A percentile compares a stretch with the other conserved stretches of the same genome.
phyloP scores from a whole-genome alignment of 1,140 invertebrate species.

The Drosophila varians region DNA sequence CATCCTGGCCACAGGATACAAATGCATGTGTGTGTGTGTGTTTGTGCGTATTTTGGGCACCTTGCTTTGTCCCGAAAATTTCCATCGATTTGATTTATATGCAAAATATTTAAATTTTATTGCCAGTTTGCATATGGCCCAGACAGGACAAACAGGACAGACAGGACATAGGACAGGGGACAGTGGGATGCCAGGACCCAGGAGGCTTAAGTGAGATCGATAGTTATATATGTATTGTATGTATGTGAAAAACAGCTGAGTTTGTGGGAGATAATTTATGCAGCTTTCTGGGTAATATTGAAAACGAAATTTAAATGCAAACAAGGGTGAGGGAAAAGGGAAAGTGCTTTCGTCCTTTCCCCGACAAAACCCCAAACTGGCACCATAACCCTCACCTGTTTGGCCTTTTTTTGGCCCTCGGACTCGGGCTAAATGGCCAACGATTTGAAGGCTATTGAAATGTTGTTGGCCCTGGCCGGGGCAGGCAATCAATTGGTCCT shows the following conservation, averaged over 20 bases:
- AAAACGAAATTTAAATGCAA: slow-evolving; percentile 64
- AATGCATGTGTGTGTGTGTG: not conserved
- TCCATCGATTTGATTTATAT: slow-evolving; percentile 80
- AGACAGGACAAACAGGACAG: slow-evolving; percentile 4
- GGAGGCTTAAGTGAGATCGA: slow-evolving; percentile 73
- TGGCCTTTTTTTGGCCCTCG: too few species aligned
- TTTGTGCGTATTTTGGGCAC: slow-evolving; percentile 1
- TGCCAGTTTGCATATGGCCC: slow-evolving; percentile 75
- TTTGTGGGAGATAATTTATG: slow-evolving; percentile 61
- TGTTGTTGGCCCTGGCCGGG: not conserved
- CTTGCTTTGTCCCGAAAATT: slow-evolving; percentile 68
- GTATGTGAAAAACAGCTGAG: slow-evolving; percentile 34
- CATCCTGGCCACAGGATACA: not conserved
- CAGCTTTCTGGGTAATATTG: slow-evolving; percentile 60
- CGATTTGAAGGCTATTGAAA: slow-evolving; percentile 1
- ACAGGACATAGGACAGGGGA: slow-evolving; percentile 3
- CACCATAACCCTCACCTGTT: slow-evolving; percentile 13
- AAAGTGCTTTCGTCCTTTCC: slow-evolving; percentile 45
- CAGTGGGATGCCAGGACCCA: slow-evolving; percentile 7
- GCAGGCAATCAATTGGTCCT: not conserved
- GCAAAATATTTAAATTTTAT: slow-evolving; percentile 82
- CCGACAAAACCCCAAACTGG: slow-evolving; percentile 44
- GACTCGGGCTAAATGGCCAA: not conserved
- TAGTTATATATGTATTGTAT: slow-evolving; percentile 44
- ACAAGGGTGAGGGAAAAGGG: too few species aligned